These are phyloP conservation scores for Coelopa frigida DNA, from an alignment of 1,140 invertebrate genomes.

Conservation along the genomic window DNA sequence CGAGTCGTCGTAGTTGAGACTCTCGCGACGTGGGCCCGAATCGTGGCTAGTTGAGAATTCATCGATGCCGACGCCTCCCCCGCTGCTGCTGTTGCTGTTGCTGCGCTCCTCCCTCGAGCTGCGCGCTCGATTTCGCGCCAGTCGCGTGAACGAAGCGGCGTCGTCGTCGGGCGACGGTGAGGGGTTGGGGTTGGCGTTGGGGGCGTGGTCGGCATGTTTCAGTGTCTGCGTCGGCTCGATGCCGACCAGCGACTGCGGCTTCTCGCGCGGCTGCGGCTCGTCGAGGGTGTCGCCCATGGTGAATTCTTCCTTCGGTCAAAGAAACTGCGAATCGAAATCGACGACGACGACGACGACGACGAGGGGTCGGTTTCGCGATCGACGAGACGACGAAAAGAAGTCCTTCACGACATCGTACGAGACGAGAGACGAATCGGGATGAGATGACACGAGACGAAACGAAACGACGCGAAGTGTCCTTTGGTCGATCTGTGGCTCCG, in stretches of 20 bases:
- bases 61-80: conserved; percentile 20
- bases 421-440: no score
- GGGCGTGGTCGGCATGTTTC: conserved; percentile 1
- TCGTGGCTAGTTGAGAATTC: conserved; percentile 27
- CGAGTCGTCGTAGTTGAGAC: conserved; percentile 27
- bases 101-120: conserved; percentile 3
- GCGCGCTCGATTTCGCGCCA: conserved; percentile 19
- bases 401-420: no score
- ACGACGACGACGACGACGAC: neutral
- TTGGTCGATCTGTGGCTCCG: no score
- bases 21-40: conserved; percentile 28
- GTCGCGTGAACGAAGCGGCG: neutral
- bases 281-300: no score
- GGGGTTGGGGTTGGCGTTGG: neutral
- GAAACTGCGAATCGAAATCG: no score
- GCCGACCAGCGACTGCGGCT: conserved; percentile 32
- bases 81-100: conserved; percentile 3
- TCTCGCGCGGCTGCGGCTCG: conserved; percentile 34
- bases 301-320: no score
- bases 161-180: neutral
- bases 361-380: neutral
- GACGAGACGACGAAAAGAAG: no score
- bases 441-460: no score
- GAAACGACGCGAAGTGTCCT: no score
- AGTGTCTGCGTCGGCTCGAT: conserved; percentile 14